Evolutionary conservation across 2,113 vertebrate species (phyloP).

Genomic region (Percopsis transmontana): DNA sequence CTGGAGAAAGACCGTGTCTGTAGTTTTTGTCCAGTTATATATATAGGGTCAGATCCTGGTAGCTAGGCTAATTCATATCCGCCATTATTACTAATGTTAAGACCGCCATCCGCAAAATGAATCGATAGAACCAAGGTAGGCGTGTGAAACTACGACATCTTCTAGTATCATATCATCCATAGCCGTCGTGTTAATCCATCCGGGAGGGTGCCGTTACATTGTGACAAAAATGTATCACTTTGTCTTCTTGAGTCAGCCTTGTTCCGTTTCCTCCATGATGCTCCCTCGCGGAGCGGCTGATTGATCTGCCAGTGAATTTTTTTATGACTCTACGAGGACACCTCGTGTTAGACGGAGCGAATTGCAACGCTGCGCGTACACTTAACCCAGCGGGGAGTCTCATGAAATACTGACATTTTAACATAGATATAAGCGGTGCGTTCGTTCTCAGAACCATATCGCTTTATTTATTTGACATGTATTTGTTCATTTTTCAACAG

Average conservation of each 20-base stretch:
- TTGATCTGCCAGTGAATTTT: constrained; percentile 81
- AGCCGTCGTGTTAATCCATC: constrained; percentile 59
- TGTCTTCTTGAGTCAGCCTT: constrained; percentile 81
- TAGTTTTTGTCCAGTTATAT: constrained; percentile 83
- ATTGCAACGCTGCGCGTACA: constrained; percentile 31
- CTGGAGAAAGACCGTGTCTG: constrained; percentile 82
- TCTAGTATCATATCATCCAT: constrained; percentile 26
- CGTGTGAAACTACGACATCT: constrained; percentile 35
- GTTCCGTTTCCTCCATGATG: constrained; percentile 86
- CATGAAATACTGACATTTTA: neutral
- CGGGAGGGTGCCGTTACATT: constrained; percentile 63
- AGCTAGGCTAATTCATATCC: constrained; percentile 85
- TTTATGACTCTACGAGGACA: constrained; percentile 82
- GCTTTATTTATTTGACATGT: too few relatives aligned
- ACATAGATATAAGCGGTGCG: too few relatives aligned
- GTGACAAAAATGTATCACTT: constrained; percentile 81
- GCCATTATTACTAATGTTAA: constrained; percentile 88
- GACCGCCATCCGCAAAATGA: constrained; percentile 61
- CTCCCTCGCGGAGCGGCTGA: constrained; percentile 84
- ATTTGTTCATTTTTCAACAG: constrained; percentile 57
- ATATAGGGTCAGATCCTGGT: constrained; percentile 82
- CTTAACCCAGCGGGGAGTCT: neutral
- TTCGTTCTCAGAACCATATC: too few relatives aligned
- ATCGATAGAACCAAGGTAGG: constrained; percentile 20
- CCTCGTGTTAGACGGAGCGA: constrained; percentile 61